Evolutionary conservation across 2,113 vertebrate genomes (phyloP).

Genomic region (Embiotoca jacksoni): DNA sequence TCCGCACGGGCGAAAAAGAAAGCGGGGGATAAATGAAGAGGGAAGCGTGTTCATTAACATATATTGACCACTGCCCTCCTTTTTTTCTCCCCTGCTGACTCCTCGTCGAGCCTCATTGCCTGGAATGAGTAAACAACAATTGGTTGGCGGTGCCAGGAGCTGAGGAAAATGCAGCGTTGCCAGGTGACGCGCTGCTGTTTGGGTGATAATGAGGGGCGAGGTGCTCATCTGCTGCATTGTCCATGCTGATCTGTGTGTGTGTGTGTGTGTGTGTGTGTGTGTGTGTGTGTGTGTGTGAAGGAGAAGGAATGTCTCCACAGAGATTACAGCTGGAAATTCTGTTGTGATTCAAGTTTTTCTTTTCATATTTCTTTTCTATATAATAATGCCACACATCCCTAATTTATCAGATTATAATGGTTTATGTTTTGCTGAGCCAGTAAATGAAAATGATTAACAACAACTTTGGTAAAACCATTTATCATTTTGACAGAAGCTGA

Average conservation of each 20-base stretch:
- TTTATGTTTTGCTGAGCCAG: too few relatives aligned
- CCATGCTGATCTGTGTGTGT: slow-evolving; percentile 16
- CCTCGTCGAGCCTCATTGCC: slow-evolving; percentile 37
- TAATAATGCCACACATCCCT: background rate
- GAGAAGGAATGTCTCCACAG: background rate
- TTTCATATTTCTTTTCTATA: background rate
- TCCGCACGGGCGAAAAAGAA: slow-evolving; percentile 20
- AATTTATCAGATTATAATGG: background rate
- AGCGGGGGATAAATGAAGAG: background rate
- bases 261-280: background rate
- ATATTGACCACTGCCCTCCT: slow-evolving; percentile 24
- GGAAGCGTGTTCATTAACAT: slow-evolving; percentile 32
- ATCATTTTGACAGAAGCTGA: too few relatives aligned
- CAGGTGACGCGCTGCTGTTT: slow-evolving; percentile 67
- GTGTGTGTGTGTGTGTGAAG: background rate
- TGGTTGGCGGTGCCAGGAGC: slow-evolving; percentile 48
- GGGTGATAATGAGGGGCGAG: slow-evolving; percentile 67
- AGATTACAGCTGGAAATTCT: background rate
- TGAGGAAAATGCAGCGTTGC: slow-evolving; percentile 66
- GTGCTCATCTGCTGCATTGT: slow-evolving; percentile 54
- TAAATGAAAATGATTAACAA: too few relatives aligned
- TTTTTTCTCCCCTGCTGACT: slow-evolving; percentile 7
- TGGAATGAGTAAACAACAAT: slow-evolving; percentile 67
- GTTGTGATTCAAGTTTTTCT: background rate
- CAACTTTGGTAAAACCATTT: too few relatives aligned